Evolutionary conservation across 2,888 invertebrate species (phyloP).

Genomic region (Beris chalybata): DNA sequence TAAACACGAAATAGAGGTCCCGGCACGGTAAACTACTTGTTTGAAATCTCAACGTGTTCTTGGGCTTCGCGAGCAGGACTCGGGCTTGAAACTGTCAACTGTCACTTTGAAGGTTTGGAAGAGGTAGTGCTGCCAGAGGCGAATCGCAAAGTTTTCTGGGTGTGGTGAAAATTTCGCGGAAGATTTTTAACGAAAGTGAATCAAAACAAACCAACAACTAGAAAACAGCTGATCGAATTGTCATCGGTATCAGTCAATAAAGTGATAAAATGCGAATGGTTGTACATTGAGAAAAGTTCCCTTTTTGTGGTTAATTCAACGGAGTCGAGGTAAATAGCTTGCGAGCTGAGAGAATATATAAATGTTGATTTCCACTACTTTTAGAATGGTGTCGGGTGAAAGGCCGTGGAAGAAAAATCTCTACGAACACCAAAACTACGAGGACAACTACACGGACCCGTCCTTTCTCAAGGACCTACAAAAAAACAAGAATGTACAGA

Average conservation of each 20-base stretch:
- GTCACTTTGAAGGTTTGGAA: too few species aligned
- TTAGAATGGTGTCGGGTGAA: conserved; percentile 2
- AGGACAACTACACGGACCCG: conserved; percentile 90
- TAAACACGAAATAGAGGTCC: too few species aligned
- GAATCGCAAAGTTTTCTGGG: too few species aligned
- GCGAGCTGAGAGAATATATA: neutral
- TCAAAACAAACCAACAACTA: conserved; percentile 9
- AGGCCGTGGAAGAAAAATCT: conserved; percentile 81
- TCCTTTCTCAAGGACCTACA: conserved; percentile 74
- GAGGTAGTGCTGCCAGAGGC: too few species aligned
- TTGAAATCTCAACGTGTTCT: too few species aligned
- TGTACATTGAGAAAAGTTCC: neutral
- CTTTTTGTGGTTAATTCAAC: neutral
- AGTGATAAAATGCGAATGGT: neutral
- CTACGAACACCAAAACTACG: conserved; percentile 82
- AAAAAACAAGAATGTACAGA: conserved; percentile 79
- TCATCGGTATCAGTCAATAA: neutral
- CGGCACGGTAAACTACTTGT: too few species aligned
- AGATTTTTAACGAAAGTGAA: neutral
- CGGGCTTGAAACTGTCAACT: too few species aligned
- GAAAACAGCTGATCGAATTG: conserved; percentile 9
- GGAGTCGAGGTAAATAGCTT: neutral
- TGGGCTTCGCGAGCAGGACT: too few species aligned
- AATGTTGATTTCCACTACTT: neutral
- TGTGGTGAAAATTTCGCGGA: too few species aligned